Evolutionary conservation across 2,113 vertebrate species (phyloP), one percentile per base, ranked within the genome.

Genomic region (Climacteris rufus): DNA sequence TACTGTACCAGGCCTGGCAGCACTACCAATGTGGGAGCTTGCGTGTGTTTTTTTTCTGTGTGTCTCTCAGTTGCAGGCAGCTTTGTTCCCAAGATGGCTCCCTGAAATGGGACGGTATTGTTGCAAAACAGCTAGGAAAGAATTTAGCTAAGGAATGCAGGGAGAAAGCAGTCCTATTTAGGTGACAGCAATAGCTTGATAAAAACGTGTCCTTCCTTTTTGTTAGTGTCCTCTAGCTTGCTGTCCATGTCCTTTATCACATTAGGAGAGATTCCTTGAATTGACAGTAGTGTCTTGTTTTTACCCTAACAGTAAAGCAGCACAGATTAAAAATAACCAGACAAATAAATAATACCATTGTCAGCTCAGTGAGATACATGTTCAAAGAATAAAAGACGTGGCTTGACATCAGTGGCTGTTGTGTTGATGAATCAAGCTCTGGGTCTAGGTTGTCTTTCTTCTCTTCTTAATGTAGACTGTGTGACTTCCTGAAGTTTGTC

Each of bases 1-100:
- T 99, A 99, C 95, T 83, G 99, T 99, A 98, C 85, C 50, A n/a
- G 28, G 40, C 59, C 33, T 37, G 49, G 40, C 50, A 60, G 30
- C 37, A 6, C 13, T 39, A 18, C 0, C 17, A 54, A 2, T 6
- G 17, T 68, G 24, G 35, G 31, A 65, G 35, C 37, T 57, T 81
- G 44, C 44, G 16, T 69, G 61, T 61, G 42, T 0, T 12, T n/a
- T 13, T 13, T 33, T 37, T 39, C 24, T 63, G 27, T 40, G 50
- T 39, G 50, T 33, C n/a, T n/a, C 59, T n/a, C 14, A 18, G 18
- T 16, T 71, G 54, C 61, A 54, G 69, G n/a, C 19, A 44, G 61
- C 71, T 92, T 87, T 83, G 49, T 60, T 71, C 39, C 66, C 66
- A 59, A 21, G 25, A 17, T 66, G 33, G 14, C 39, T 82, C 57